Evolutionary conservation across 2,888 invertebrate genomes (phyloP), one percentile per base, ranked within the genome.

Genomic region (Drosophila tripunctata): DNA sequence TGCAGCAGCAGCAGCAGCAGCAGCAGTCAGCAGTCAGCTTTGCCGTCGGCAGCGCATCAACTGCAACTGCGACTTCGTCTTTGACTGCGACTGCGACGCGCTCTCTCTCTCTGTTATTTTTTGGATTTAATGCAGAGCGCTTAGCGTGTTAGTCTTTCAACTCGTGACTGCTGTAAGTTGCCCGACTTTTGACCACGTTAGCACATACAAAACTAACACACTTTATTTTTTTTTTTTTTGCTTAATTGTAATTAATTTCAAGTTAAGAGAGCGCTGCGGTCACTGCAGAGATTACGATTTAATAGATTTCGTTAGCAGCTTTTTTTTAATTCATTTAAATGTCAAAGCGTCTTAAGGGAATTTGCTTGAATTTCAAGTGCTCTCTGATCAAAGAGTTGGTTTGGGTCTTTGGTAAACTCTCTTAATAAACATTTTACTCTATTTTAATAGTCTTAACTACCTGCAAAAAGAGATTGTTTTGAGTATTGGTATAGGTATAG

Each of bases 131-230:
- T 75, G 70, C 75, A 22, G 44, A 66, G 72, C 68, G 68, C 68
- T 72, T 71, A 71, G 70, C 64, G 67, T 72, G 76, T 67, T 67
- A 67, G 60, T 64, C 64, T 77, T 75, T 75, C 75, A 71, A 71
- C 78, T 75, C 61, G 71, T 75, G 75, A 67, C 67, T 75, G 75
- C 65, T 77, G 76, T 77, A 78, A 75, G 76, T 77, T 70, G 61
- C 48, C 43, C 36, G 61, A 56, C 69, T 56, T 74, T 69, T 67
- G 47, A 55, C 65, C 58, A 68, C 51, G 65, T 56, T 47, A 38
- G 56, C 38, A 48, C 43, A 38, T n/a, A 3, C 30, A 14, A 21
- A 56, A 22, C 40, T 5, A n/a, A 60, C 21, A 24, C n/a, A 40
- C 31, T n/a, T 47, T 10, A n/a, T 27, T 27, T 3, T 10, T 27